Base-by-base conservation (phyloP, 2,113 vertebrate species). In the Psittacula cyanocephala region DNA sequence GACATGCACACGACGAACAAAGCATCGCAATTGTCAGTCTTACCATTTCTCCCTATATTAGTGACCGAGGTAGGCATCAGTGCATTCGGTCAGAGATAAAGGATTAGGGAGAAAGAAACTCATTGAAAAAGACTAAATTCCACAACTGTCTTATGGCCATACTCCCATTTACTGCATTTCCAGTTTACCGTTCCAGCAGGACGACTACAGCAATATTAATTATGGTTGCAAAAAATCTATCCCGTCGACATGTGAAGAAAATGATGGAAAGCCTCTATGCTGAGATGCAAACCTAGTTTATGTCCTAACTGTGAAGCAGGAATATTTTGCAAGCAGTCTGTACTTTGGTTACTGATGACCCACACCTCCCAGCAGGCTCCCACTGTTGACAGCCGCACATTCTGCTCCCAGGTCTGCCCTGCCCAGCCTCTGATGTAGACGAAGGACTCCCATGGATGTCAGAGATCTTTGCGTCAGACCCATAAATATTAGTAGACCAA, bases 21-120 rank as follows among this genome's bases (percentile, higher is more conserved):
- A 98, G 97, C 98, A 98, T 97, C 91, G 93, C 81, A 97, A 97
- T 89, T 77, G 92, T 97, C 96, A 96, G 95, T 98, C 98, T 98
- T 98, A 98, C 98, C 98, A 98, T 98, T 98, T 98, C 98, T 98
- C 98, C 98, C 98, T 98, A 98, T 93, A 97, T 98, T 98, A 98
- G 97, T 98, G 98, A 98, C 98, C 98, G 97, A 98, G 97, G 98
- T 97, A 97, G 97, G 96, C 97, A 98, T 97, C 98, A 98, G 97
- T 96, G 97, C 97, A 98, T 98, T 98, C 95, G 96, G 98, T 98
- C 97, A 98, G 97, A 98, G 97, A 97, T 97, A 98, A 96, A 98
- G 97, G 96, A 96, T 98, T 91, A 98, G 98, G 98, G 97, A 98
- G 97, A 98, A 98, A 98, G 97, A 98, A 98, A 98, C 97, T 98